Percentiles rank a stretch among this genome's conserved stretches.
Conservation (phyloP, 1,140 invertebrate species). For the Polyergus mexicanus region DNA sequence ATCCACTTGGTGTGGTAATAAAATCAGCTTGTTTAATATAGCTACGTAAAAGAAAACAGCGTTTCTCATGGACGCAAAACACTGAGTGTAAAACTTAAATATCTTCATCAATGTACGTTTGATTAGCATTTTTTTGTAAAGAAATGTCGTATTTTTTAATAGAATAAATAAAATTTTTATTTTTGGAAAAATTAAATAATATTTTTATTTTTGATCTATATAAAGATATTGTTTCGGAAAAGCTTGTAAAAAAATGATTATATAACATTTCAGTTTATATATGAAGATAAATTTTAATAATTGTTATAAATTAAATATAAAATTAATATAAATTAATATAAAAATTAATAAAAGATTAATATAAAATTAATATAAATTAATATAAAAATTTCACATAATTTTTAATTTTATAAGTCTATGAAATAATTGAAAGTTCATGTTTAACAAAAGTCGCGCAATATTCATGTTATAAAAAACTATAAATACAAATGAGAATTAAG, state of each 20-base stretch:
- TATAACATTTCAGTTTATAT: not conserved
- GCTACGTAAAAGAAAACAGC: slow-evolving; percentile 31
- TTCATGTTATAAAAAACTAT: too few species aligned
- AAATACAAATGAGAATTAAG: too few species aligned
- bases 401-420: not conserved
- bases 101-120: not conserved
- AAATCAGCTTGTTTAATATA: slow-evolving; percentile 57
- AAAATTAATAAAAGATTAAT: not conserved
- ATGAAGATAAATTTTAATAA: not conserved
- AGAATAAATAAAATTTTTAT: not conserved
- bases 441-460: too few species aligned
- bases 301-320: not conserved
- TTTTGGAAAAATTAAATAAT: slow-evolving; percentile 8
- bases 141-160: not conserved
- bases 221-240: not conserved
- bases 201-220: not conserved
- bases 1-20: slow-evolving; percentile 19
- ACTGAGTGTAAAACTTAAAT: slow-evolving; percentile 73
- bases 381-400: not conserved
- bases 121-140: not conserved
- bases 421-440: not conserved
- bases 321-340: not conserved
- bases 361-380: not conserved
- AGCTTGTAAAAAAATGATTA: not conserved
- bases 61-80: slow-evolving; percentile 15